Conservation (phyloP, 2,888 invertebrate genomes). For the Acanthopleura granulata region DNA sequence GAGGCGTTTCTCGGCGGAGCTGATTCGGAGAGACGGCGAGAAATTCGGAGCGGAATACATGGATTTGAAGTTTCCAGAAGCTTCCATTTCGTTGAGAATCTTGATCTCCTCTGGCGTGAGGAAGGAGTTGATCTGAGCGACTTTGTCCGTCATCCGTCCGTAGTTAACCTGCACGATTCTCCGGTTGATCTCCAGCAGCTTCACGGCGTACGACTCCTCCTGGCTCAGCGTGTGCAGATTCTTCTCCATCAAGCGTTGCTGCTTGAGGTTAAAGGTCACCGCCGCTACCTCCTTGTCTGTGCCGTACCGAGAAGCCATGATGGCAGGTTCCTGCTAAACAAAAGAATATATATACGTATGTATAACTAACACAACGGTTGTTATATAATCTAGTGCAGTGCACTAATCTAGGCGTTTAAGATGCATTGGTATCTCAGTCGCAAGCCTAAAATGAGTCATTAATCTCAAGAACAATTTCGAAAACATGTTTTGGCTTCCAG, state of each 20-base stretch:
- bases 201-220: constrained; percentile 54
- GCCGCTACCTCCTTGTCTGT: constrained; percentile 52
- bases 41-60: constrained; percentile 39
- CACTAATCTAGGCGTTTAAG: no score
- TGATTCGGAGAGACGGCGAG: constrained; percentile 52
- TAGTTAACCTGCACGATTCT: constrained; percentile 55
- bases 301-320: constrained; percentile 15
- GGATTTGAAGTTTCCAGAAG: constrained; percentile 47
- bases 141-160: constrained; percentile 55
- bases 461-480: no score
- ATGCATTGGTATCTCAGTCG: no score
- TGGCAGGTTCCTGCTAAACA: not conserved
- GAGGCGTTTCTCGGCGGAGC: constrained; percentile 51
- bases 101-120: constrained; percentile 52
- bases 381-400: no score
- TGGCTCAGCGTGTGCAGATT: constrained; percentile 49
- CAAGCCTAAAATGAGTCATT: no score
- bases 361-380: no score
- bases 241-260: constrained; percentile 59
- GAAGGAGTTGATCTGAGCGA: constrained; percentile 54
- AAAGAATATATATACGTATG: no score
- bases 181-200: constrained; percentile 57
- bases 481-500: no score
- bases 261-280: constrained; percentile 57
- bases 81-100: constrained; percentile 49